Evolutionary conservation across 2,888 invertebrate species (phyloP).

Genomic region (Protodeltote pygarga): DNA sequence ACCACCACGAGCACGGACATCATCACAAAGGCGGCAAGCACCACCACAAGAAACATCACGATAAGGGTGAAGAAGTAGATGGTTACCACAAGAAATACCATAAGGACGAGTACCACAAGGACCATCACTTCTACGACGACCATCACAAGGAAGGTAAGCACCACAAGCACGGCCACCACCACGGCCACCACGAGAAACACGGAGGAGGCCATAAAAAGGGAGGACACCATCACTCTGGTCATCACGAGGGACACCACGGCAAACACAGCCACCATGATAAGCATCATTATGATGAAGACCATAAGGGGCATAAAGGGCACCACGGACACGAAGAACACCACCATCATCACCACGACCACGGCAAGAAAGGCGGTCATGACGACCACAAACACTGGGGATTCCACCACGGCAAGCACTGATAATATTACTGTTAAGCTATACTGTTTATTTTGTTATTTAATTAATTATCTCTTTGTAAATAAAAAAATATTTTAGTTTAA

Average conservation of each 20-base stretch:
- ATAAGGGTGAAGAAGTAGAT: constrained; percentile 93
- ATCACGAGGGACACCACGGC: constrained; percentile 92
- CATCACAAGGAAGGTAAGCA: constrained; percentile 94
- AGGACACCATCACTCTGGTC: constrained; percentile 91
- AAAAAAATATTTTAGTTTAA: no score
- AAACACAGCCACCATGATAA: constrained; percentile 94
- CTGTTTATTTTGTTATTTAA: constrained; percentile 66
- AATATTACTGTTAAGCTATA: constrained; percentile 60
- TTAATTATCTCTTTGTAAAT: constrained; percentile 75
- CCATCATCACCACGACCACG: constrained; percentile 91
- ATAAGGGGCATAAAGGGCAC: constrained; percentile 93
- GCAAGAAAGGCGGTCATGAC: constrained; percentile 92
- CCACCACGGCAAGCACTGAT: constrained; percentile 86
- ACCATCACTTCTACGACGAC: constrained; percentile 96
- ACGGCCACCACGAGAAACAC: constrained; percentile 92
- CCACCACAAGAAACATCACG: constrained; percentile 93
- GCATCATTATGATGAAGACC: constrained; percentile 93
- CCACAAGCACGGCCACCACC: constrained; percentile 92
- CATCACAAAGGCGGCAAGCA: constrained; percentile 93
- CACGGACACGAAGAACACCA: constrained; percentile 92
- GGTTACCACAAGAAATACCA: constrained; percentile 95
- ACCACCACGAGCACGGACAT: constrained; percentile 92
- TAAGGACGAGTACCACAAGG: constrained; percentile 95
- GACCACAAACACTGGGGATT: constrained; percentile 92
- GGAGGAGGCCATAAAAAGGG: constrained; percentile 94